phyloP scores from a whole-genome alignment of 2,113 vertebrate species.

The Seriola quinqueradiata region DNA sequence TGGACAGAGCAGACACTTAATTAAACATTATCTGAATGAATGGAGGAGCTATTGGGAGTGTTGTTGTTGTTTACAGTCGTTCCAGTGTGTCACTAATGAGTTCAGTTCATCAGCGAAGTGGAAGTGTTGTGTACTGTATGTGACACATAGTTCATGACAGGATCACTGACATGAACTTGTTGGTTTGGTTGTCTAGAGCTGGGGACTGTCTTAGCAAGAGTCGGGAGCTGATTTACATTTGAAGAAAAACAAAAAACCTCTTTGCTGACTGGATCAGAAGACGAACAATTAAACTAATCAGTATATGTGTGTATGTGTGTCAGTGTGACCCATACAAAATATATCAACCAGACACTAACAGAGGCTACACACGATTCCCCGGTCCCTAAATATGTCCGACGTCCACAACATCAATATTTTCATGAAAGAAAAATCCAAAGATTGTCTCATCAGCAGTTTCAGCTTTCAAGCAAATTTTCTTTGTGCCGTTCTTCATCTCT shows the following conservation, averaged over 20 bases:
- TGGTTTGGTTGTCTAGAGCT: no score
- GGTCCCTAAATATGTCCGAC: neutral
- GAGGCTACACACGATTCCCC: neutral
- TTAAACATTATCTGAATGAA: slow-evolving; percentile 43
- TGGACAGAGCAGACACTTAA: slow-evolving; percentile 37
- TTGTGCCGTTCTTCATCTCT: neutral
- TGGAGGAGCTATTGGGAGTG: neutral
- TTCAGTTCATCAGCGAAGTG: neutral
- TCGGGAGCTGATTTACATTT: no score
- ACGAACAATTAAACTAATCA: no score
- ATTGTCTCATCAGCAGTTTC: slow-evolving; percentile 2
- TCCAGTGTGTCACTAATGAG: neutral
- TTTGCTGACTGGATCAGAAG: no score
- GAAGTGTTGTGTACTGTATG: neutral
- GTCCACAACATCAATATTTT: neutral
- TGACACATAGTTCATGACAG: no score
- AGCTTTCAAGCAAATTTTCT: slow-evolving; percentile 4
- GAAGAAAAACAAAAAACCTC: no score
- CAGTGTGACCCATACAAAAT: neutral
- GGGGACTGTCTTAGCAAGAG: no score
- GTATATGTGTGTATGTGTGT: neutral
- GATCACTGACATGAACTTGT: no score
- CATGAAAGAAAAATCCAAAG: neutral
- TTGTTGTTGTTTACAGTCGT: slow-evolving; percentile 26
- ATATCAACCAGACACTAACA: neutral